These are phyloP conservation scores for Calliscelio sp. DNA, from an alignment of 2,888 invertebrate genomes.

Conservation along the genomic window DNA sequence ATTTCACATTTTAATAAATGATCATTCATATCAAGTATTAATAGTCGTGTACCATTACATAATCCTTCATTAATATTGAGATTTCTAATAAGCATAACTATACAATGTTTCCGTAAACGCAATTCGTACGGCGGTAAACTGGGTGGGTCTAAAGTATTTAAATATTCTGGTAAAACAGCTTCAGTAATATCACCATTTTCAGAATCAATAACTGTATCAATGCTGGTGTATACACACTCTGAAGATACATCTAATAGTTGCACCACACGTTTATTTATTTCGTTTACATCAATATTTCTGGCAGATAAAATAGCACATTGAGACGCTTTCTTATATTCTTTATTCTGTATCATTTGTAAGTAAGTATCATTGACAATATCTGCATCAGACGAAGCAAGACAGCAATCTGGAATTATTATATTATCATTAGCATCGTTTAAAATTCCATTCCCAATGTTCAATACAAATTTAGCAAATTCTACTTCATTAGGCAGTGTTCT, in stretches of 20 bases:
- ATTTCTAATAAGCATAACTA: conserved; percentile 31
- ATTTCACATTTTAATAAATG: conserved; percentile 61
- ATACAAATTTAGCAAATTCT: conserved; percentile 1
- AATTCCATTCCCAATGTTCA: background rate
- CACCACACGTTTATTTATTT: background rate
- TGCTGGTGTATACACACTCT: background rate
- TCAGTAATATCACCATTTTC: background rate
- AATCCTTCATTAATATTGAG: background rate
- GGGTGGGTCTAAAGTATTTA: too few species aligned
- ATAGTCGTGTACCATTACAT: conserved; percentile 33
- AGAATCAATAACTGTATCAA: background rate
- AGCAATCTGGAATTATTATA: background rate
- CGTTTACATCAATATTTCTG: background rate
- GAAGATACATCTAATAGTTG: background rate
- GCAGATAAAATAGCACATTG: background rate
- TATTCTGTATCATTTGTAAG: background rate
- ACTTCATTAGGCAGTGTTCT: background rate
- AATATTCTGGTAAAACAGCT: too few species aligned
- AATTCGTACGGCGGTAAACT: too few species aligned
- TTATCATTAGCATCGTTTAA: background rate
- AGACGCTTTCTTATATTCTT: background rate
- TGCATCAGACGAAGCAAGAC: too few species aligned
- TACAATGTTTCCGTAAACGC: too few species aligned
- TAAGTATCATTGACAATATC: background rate
- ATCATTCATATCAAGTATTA: background rate